These are phyloP conservation scores for Trematocara caparti DNA, from an alignment of 2,797 vertebrate genomes.

Conservation along the genomic window DNA sequence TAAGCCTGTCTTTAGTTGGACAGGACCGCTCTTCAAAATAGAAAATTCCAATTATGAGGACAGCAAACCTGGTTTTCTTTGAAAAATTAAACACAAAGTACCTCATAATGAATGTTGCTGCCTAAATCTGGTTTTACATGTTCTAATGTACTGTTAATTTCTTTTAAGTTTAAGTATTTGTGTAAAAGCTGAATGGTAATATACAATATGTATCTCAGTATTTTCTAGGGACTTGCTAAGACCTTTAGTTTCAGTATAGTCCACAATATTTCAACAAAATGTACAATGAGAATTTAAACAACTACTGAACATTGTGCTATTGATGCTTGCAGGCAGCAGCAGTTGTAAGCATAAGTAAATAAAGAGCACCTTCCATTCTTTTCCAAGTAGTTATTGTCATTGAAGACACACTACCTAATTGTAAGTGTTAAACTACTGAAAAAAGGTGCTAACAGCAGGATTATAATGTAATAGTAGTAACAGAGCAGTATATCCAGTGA, in stretches of 20 bases:
- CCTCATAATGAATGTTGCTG: background rate
- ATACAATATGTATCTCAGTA: background rate
- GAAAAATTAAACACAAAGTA: background rate
- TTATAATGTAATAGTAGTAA: background rate
- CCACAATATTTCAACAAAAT: background rate
- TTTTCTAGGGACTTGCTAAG: background rate
- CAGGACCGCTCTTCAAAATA: background rate
- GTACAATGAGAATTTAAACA: background rate
- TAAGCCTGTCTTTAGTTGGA: slow-evolving; percentile 18
- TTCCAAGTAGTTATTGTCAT: background rate
- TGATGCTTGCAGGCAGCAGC: background rate
- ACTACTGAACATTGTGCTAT: background rate
- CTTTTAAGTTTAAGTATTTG: background rate
- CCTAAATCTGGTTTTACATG: background rate
- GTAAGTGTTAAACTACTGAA: background rate
- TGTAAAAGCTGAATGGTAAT: background rate
- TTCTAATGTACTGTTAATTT: background rate
- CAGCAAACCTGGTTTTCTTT: background rate
- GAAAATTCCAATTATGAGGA: background rate
- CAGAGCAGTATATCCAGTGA: background rate
- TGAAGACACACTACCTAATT: background rate
- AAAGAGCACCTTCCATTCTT: background rate
- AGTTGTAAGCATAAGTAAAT: background rate
- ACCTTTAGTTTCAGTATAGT: background rate
- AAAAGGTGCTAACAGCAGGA: background rate